phyloP scores from a whole-genome alignment of 2,113 vertebrate species.

The Gambusia holbrooki region DNA sequence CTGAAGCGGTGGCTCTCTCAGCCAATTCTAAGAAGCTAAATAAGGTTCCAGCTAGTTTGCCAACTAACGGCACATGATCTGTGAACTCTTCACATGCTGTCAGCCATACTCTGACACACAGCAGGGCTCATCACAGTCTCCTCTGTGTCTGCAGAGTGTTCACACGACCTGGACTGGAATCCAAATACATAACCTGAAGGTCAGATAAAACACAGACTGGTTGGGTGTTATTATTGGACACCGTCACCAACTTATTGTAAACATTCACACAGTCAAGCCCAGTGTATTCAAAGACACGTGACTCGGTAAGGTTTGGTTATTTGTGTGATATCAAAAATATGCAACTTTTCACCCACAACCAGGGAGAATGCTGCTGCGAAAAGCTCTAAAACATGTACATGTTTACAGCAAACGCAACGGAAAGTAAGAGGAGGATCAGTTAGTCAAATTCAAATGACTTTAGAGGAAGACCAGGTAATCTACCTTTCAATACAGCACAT shows the following conservation, averaged over 20 bases:
- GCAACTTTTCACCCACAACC: no score
- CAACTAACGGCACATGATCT: constrained; percentile 63
- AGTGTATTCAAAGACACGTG: no score
- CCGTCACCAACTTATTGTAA: background rate
- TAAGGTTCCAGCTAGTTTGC: constrained; percentile 44
- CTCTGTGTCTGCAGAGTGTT: constrained; percentile 15
- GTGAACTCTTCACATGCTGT: constrained; percentile 16
- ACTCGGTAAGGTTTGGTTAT: background rate
- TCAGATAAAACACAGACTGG: constrained; percentile 4
- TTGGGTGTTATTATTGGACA: constrained; percentile 12
- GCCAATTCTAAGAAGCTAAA: constrained; percentile 35
- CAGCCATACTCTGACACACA: constrained; percentile 23
- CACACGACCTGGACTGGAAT: constrained; percentile 7
- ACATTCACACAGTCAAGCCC: background rate
- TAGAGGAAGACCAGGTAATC: background rate
- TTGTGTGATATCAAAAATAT: background rate
- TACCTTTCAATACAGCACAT: background rate
- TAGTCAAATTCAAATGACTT: no score
- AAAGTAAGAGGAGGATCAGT: no score
- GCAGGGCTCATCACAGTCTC: constrained; percentile 13
- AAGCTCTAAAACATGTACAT: no score
- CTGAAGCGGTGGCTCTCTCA: background rate
- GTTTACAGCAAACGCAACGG: no score
- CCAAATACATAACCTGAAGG: background rate
- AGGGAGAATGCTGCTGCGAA: no score